Percentiles rank a stretch among this genome's conserved stretches.
These are phyloP conservation scores for Acronicta aceris DNA, from an alignment of 2,888 invertebrate species.

Conservation along the genomic window DNA sequence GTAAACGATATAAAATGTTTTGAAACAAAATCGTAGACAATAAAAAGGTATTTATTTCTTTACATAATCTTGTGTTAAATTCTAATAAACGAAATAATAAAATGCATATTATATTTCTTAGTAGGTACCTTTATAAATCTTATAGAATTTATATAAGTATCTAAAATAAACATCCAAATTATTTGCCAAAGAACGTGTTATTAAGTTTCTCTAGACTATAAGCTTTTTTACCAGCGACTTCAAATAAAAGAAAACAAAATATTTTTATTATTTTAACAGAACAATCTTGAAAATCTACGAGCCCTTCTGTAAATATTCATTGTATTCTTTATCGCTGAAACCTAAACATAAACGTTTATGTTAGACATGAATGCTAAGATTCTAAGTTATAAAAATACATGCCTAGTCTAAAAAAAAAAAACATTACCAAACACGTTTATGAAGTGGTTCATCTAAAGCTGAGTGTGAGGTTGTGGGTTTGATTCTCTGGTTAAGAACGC, in stretches of 20 bases:
- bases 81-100: constrained; percentile 12
- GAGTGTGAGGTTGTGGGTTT: too few relatives aligned
- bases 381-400: too few relatives aligned
- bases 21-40: constrained; percentile 9
- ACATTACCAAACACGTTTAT: too few relatives aligned
- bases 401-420: too few relatives aligned
- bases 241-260: constrained; percentile 30
- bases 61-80: constrained; percentile 10
- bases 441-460: too few relatives aligned
- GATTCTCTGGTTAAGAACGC: too few relatives aligned
- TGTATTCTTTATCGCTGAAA: background rate
- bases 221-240: constrained; percentile 22
- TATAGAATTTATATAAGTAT: constrained; percentile 35
- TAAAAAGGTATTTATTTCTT: constrained; percentile 11
- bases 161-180: constrained; percentile 25
- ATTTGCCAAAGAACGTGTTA: constrained; percentile 22
- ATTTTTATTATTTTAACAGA: constrained; percentile 18
- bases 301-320: constrained; percentile 1
- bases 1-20: constrained; percentile 14
- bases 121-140: constrained; percentile 23
- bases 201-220: constrained; percentile 13
- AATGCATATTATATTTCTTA: constrained; percentile 7
- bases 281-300: constrained; percentile 27
- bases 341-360: background rate
- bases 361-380: background rate